Percentiles rank a stretch among this genome's conserved stretches.
These are phyloP conservation scores for Ptyas mucosa DNA, from an alignment of 2,113 vertebrate species.

Conservation along the genomic window DNA sequence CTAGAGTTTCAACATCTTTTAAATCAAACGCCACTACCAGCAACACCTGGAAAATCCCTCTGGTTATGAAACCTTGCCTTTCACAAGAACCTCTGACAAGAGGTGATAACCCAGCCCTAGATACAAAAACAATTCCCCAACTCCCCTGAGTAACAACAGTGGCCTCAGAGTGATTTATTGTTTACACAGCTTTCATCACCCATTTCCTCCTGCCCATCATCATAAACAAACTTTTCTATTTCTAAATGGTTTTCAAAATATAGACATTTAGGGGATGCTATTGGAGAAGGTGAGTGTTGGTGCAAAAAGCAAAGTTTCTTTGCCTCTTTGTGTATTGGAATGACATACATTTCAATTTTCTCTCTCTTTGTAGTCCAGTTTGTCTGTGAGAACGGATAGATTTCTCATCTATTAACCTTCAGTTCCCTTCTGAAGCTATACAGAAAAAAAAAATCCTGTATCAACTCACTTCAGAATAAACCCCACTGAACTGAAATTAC, in stretches of 20 bases:
- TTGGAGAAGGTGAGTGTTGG: background rate
- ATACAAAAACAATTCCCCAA: background rate
- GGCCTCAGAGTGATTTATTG: background rate
- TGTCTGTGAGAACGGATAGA: background rate
- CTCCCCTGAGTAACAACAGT: background rate
- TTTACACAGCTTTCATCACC: background rate
- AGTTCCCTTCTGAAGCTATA: background rate
- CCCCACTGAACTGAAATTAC: background rate
- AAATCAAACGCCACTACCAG: background rate
- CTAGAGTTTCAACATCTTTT: background rate
- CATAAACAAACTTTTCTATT: background rate
- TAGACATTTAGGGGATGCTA: background rate
- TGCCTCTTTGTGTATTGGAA: background rate
- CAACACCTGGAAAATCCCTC: background rate
- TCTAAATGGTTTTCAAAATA: background rate
- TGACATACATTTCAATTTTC: background rate
- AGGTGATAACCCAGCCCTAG: background rate
- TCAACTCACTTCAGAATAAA: background rate
- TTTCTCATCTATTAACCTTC: background rate
- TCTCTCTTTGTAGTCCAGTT: background rate
- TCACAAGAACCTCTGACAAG: background rate
- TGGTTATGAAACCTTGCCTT: background rate
- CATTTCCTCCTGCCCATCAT: background rate
- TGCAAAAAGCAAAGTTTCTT: background rate
- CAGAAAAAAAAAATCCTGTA: background rate